These are phyloP conservation scores for Aythya baeri DNA, from an alignment of 2,113 vertebrate species.

Conservation along the genomic window DNA sequence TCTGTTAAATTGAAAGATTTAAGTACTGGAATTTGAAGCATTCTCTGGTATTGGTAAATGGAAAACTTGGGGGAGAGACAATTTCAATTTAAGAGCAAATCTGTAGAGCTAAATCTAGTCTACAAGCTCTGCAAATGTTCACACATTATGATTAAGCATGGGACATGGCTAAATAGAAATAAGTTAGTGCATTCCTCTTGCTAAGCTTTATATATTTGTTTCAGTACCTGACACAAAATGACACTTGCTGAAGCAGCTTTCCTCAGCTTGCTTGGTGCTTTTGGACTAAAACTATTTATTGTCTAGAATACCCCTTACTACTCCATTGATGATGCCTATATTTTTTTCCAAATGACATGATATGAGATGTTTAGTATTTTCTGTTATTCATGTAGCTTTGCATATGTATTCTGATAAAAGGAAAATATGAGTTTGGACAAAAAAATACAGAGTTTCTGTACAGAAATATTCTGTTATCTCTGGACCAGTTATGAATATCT, in stretches of 20 bases:
- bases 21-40: neutral
- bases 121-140: neutral
- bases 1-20: neutral
- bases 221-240: fast-evolving
- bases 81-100: neutral
- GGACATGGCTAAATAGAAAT: neutral
- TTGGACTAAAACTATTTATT: neutral
- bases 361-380: neutral
- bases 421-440: neutral
- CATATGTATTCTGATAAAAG: neutral
- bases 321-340: fast-evolving
- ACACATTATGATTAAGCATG: neutral
- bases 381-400: neutral
- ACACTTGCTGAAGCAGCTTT: neutral
- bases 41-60: neutral
- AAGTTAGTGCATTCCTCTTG: neutral
- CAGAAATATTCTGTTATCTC: too few species aligned
- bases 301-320: neutral
- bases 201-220: neutral
- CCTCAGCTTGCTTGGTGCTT: neutral
- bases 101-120: neutral
- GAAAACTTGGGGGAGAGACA: fast-evolving
- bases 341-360: neutral
- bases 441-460: neutral
- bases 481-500: neutral